Percentiles rank a stretch among this genome's conserved stretches.
Conservation (phyloP, 2,888 invertebrate species). For the Hydrotaea cyrtoneurina region DNA sequence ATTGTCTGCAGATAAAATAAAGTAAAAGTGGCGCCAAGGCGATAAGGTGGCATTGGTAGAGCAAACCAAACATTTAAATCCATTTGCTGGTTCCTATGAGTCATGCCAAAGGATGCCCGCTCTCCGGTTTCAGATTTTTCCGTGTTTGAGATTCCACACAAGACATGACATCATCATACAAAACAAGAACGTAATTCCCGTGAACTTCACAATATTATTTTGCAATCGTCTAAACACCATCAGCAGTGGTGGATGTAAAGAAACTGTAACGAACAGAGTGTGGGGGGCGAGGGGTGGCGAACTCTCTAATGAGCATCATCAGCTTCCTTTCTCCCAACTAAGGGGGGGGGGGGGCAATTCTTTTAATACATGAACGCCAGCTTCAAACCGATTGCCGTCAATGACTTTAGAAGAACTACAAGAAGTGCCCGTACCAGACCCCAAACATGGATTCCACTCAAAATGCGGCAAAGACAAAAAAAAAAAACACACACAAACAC, state of each 20-base stretch:
- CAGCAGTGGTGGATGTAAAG: neutral
- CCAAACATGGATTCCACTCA: conserved; percentile 25
- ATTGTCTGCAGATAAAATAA: no score
- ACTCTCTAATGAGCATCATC: neutral
- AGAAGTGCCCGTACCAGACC: neutral
- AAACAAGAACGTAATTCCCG: neutral
- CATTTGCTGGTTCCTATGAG: conserved; percentile 12
- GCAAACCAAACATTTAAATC: neutral
- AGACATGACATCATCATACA: conserved; percentile 20
- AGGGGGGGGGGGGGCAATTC: neutral
- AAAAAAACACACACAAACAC: no score
- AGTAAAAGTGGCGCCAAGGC: conserved; percentile 11
- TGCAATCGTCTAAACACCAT: neutral
- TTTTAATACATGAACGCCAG: neutral
- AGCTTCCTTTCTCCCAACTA: neutral
- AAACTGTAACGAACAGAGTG: neutral
- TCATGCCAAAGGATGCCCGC: conserved; percentile 15
- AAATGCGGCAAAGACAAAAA: conserved; percentile 16
- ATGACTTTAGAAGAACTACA: conserved; percentile 13
- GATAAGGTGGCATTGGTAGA: neutral
- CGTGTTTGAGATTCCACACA: neutral
- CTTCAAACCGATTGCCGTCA: conserved; percentile 7
- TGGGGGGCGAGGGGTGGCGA: neutral
- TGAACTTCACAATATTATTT: conserved; percentile 15
- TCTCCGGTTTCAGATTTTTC: neutral